phyloP scores from a whole-genome alignment of 2,113 vertebrate genomes.

The Rhinopomastus cyanomelas region DNA sequence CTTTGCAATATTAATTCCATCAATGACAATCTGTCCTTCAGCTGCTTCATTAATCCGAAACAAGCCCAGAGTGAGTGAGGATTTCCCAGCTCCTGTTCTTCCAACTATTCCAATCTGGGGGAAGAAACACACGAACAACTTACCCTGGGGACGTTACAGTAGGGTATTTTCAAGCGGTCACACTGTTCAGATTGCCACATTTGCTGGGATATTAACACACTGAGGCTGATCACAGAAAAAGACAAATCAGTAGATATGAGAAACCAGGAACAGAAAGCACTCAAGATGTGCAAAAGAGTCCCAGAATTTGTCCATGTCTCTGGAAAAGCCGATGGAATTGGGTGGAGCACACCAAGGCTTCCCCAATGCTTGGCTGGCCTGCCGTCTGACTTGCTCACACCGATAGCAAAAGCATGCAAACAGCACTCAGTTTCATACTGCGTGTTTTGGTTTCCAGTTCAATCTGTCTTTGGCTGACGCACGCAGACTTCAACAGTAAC shows the following conservation, averaged over 20 bases:
- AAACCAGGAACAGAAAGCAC: neutral
- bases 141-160: neutral
- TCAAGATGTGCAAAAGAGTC: neutral
- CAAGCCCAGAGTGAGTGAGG: constrained; percentile 89
- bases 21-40: constrained; percentile 87
- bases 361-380: neutral
- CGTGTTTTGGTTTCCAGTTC: neutral
- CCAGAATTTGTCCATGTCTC: neutral
- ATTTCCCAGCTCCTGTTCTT: constrained; percentile 94
- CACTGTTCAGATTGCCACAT: too few species aligned
- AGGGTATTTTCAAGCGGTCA: neutral
- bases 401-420: neutral
- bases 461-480: neutral
- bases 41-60: constrained; percentile 94
- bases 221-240: neutral
- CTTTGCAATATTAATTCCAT: constrained; percentile 85
- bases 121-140: neutral
- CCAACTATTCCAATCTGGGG: constrained; percentile 94
- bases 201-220: neutral
- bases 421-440: neutral
- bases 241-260: neutral
- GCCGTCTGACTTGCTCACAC: neutral
- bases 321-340: neutral
- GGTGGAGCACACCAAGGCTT: neutral
- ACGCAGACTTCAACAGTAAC: neutral